These are phyloP conservation scores for Teleogryllus oceanicus DNA, from an alignment of 2,888 invertebrate species.

Conservation along the genomic window DNA sequence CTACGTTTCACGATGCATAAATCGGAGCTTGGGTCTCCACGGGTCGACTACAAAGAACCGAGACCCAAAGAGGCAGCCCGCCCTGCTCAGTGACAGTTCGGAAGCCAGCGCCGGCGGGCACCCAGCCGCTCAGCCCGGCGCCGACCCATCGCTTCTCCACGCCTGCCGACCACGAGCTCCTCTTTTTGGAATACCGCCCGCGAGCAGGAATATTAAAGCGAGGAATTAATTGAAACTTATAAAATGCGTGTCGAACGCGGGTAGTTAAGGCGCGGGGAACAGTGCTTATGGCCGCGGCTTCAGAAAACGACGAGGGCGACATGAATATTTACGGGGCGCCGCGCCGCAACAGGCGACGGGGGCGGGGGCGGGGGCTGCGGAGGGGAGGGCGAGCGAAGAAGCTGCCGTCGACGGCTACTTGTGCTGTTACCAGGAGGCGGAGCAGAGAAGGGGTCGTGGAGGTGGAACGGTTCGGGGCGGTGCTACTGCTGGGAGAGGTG, in stretches of 20 bases:
- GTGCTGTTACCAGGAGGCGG: not conserved
- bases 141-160: not conserved
- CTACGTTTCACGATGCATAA: too few relatives aligned
- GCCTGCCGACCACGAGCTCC: not conserved
- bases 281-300: not conserved
- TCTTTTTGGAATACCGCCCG: not conserved
- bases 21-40: too few relatives aligned
- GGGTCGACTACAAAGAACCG: too few relatives aligned
- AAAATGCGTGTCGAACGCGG: not conserved
- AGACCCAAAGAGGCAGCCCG: too few relatives aligned
- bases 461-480: not conserved
- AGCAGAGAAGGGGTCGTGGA: not conserved
- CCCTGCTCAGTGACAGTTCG: not conserved
- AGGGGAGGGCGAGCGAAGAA: not conserved
- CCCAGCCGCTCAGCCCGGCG: not conserved
- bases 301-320: not conserved
- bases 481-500: too few relatives aligned
- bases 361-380: not conserved
- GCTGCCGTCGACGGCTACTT: not conserved
- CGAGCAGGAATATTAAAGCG: not conserved
- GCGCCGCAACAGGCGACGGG: not conserved
- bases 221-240: not conserved
- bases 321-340: slow-evolving; percentile 11
- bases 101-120: not conserved
- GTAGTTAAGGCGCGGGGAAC: not conserved